Percentiles rank a stretch among this genome's conserved stretches.
phyloP scores from a whole-genome alignment of 2,797 vertebrate genomes.

The Girardinus metallicus region DNA sequence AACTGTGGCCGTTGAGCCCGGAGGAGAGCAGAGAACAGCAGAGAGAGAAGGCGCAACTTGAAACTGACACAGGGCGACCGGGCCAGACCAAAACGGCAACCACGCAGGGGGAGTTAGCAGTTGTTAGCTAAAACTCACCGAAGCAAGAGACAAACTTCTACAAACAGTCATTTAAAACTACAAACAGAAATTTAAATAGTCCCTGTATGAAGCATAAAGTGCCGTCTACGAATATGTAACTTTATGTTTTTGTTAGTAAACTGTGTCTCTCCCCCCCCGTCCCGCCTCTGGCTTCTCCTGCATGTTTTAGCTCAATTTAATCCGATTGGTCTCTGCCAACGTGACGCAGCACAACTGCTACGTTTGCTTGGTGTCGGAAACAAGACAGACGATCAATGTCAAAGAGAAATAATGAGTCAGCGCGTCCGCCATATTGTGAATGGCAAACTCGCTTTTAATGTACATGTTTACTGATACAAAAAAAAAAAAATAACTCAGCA shows the following conservation, averaged over 20 bases:
- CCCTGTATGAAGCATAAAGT: rapidly evolving
- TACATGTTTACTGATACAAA: background rate
- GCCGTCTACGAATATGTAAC: rapidly evolving
- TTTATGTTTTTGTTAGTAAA: background rate
- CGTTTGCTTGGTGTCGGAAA: constrained; percentile 56
- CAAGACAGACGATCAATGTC: background rate
- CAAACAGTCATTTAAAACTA: rapidly evolving
- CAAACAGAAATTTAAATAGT: rapidly evolving
- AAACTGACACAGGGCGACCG: constrained; percentile 76
- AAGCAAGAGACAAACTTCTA: rapidly evolving
- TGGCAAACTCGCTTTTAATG: background rate
- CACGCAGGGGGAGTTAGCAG: constrained; percentile 22
- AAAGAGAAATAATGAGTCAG: background rate
- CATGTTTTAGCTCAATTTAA: constrained; percentile 73
- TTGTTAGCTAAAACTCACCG: constrained; percentile 1
- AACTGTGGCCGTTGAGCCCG: background rate
- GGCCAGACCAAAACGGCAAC: constrained; percentile 41
- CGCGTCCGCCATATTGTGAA: background rate
- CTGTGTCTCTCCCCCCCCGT: background rate
- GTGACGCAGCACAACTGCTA: constrained; percentile 68
- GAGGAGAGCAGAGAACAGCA: constrained; percentile 28
- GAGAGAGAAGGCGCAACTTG: constrained; percentile 77
- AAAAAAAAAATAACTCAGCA: background rate
- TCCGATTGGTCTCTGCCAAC: constrained; percentile 75
- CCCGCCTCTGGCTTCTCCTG: constrained; percentile 26